Percentiles rank a stretch among this genome's conserved stretches.
These are phyloP conservation scores for Helleia helle DNA, from an alignment of 2,888 invertebrate genomes.

Conservation along the genomic window DNA sequence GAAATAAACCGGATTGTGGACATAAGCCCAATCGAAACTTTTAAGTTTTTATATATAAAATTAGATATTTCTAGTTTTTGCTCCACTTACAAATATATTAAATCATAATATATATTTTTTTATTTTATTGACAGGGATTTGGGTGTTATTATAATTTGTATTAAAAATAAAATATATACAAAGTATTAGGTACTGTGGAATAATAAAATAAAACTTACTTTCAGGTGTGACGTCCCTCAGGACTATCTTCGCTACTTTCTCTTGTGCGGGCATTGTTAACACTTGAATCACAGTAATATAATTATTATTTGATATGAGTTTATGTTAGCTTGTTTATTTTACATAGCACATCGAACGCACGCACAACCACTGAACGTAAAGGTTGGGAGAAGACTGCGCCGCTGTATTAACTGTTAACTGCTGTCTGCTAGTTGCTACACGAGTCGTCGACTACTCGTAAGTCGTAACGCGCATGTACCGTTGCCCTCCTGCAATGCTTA, in stretches of 20 bases:
- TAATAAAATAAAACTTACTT: constrained; percentile 34
- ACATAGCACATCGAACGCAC: neutral
- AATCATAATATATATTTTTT: too few species aligned
- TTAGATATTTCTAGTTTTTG: too few species aligned
- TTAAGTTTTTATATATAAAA: too few species aligned
- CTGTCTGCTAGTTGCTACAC: neutral
- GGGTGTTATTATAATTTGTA: too few species aligned
- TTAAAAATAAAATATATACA: too few species aligned
- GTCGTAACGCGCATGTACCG: constrained; percentile 5
- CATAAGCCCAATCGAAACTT: too few species aligned
- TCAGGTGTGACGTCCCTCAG: constrained; percentile 58
- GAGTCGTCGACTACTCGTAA: neutral
- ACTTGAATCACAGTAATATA: neutral
- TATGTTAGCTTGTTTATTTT: neutral
- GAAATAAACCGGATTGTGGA: neutral
- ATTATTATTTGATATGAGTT: too few species aligned
- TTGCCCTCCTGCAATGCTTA: constrained; percentile 3
- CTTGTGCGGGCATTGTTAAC: constrained; percentile 53
- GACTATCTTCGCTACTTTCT: constrained; percentile 37
- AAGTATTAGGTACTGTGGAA: too few species aligned
- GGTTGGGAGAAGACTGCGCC: neutral
- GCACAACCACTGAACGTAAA: neutral
- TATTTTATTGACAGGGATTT: too few species aligned
- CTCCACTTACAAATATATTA: too few species aligned
- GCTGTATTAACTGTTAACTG: too few species aligned